Conservation (phyloP, 2,113 vertebrate genomes). For the Eurypyga helias region DNA sequence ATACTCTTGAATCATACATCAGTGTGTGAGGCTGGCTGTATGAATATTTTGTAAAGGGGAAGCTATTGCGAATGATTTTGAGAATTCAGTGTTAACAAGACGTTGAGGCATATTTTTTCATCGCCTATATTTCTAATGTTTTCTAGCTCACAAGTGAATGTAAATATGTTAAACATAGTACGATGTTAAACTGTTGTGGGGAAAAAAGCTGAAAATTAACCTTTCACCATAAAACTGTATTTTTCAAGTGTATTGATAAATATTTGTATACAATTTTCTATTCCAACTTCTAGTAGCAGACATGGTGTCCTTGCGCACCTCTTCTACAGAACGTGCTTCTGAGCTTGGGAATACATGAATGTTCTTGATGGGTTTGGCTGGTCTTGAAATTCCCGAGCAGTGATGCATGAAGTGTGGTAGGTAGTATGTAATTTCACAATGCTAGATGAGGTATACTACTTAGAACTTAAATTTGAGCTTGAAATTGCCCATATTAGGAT, state of each 20-base stretch:
- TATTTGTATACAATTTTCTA: not conserved
- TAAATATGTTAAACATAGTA: not conserved
- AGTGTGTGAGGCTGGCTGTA: not conserved
- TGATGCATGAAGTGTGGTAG: conserved; percentile 33
- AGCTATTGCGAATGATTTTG: not conserved
- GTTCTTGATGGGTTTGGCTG: not conserved
- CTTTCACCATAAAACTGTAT: not conserved
- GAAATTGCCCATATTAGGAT: conserved; percentile 48
- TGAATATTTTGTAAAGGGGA: not conserved
- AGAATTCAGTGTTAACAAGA: not conserved
- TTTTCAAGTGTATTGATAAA: not conserved
- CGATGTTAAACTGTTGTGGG: not conserved
- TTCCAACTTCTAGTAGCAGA: not conserved
- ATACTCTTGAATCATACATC: not conserved
- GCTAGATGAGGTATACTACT: not conserved
- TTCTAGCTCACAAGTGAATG: not conserved
- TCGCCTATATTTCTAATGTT: not conserved
- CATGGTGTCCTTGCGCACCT: not conserved
- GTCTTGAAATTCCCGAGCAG: not conserved
- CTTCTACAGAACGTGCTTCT: not conserved
- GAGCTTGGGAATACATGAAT: not conserved
- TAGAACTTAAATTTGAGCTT: conserved; percentile 24
- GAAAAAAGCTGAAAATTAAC: not conserved
- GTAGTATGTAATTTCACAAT: conserved; percentile 45
- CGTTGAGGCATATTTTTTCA: not conserved